Evolutionary conservation across 2,797 vertebrate genomes (phyloP), one percentile per base, ranked within the genome.

Genomic region (Brachyalestes nurse): DNA sequence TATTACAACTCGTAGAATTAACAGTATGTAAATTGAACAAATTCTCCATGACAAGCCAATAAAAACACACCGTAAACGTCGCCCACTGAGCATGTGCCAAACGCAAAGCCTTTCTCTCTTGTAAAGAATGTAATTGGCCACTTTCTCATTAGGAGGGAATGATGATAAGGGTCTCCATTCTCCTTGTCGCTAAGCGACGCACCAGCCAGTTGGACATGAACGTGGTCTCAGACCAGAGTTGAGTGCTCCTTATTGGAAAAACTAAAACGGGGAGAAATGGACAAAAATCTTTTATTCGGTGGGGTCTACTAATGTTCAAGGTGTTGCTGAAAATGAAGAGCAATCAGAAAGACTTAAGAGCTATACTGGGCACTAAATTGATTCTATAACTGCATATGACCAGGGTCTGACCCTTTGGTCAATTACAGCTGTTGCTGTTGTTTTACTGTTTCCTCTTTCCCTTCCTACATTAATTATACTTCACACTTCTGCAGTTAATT

Each of bases 401-500:
- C 82, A 82, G 78, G 79, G 83, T 85, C 87, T 78, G 87, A 85
- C 86, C 89, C 34, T 62, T 23, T 28, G 45, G 66, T 91, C 85
- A 91, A 92, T 93, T 91, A 91, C 87, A 89, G 89, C 89, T 70
- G 81, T 82, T 84, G 88, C 88, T 86, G 82, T 85, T 66, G 58
- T 80, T 73, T 51, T 73, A 72, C 40, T 75, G 73, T 75, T 85
- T 83, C 38, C 21, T 88, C 81, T 86, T 90, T 70, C n/a, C 87
- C 81, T 86, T 90, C 72, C 79, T 90, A 93, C 89, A 91, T 89
- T 88, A 92, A 91, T 93, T 89, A 88, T 85, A 89, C 89, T 93
- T 93, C 92, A 93, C 89, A 92, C 87, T 90, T 88, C 88, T 86
- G 78, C 80, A 76, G 92, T 91, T 94, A 92, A 93, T 93, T 92